Base-by-base conservation (phyloP, 2,797 vertebrate species). In the Crenuchus spilurus region DNA sequence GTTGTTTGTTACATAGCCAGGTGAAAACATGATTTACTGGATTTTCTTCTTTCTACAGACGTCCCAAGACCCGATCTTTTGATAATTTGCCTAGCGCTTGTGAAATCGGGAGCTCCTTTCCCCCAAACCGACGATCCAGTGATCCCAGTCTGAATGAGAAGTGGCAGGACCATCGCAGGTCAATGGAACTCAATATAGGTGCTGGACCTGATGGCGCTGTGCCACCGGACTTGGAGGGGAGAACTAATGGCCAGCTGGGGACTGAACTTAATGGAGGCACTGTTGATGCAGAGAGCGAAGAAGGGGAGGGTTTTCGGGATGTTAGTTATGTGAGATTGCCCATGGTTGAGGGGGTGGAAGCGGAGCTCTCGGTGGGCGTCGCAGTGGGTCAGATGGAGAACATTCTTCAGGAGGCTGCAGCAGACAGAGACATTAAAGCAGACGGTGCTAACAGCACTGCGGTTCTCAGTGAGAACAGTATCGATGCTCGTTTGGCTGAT, bases 61-160 rank as follows among this genome's bases (percentile, higher is more conserved):
- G 95, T 84, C 94, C 97, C 63, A 99, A 99, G 91, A 99, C 98
- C 0, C 92, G 97, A 69, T 99, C 97, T 0, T 99, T 97, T 4
- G 98, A 99, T 90, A 98, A 99, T 90, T 86, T 99, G 83, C 95
- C 96, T 2, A 95, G 91, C 7, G 94, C 92, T 11, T 98, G 96
- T 63, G 97, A 99, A 78, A 93, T 93, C 74, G 93, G 91, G 2
- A 88, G 91, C 80, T 87, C 94, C 0, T 80, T 94, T 31, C 52
- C 93, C 79, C 83, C 90, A 0, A 97, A 95, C 85, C 94, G 97
- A 8, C 96, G 96, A 22, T 98, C 97, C 78, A 99, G 97, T 0
- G 98, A 99, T 84, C 96, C 98, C 11, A 99, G 93, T 85, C 91
- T 99, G 72, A 98, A 99, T 0, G 98, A 99, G 79, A 98, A 98